Conservation (phyloP, 2,113 vertebrate species). For the Rousettus leschenaultii region DNA sequence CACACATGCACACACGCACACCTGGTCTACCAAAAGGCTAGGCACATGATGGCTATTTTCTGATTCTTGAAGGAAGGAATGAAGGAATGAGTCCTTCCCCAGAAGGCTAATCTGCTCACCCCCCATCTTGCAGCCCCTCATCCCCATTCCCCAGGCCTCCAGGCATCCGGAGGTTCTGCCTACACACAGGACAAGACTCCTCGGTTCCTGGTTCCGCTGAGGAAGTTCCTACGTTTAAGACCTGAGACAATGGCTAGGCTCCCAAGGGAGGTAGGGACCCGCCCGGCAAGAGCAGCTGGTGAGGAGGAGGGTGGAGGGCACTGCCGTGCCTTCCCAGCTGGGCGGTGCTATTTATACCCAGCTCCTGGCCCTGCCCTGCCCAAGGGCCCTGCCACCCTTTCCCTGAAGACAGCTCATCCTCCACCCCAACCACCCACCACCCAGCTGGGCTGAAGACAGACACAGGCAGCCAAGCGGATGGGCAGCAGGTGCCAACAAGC, state of each 20-base stretch:
- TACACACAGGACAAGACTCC: conserved; percentile 71
- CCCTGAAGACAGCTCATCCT: not conserved
- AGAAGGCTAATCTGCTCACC: not conserved
- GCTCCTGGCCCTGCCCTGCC: not conserved
- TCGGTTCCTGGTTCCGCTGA: conserved; percentile 64
- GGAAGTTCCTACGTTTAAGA: conserved; percentile 52
- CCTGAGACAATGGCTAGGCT: not conserved
- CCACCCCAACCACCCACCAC: conserved; percentile 14
- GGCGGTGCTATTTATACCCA: conserved; percentile 64
- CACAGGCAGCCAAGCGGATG: not conserved
- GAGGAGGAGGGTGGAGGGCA: conserved; percentile 51
- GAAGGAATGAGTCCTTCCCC: not conserved
- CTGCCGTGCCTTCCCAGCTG: conserved; percentile 38
- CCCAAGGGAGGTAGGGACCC: conserved; percentile 26
- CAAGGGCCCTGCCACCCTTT: not conserved
- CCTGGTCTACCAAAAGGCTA: not conserved
- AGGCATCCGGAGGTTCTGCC: conserved; percentile 65
- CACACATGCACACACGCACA: too few species aligned
- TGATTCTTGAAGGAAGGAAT: not conserved
- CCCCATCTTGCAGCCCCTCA: not conserved
- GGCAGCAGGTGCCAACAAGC: not conserved
- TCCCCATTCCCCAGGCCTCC: not conserved
- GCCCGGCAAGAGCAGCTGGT: conserved; percentile 65
- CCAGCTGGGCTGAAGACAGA: conserved; percentile 23
- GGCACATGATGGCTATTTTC: not conserved